phyloP scores from a whole-genome alignment of 2,888 invertebrate genomes.

The Lapara coniferarum region DNA sequence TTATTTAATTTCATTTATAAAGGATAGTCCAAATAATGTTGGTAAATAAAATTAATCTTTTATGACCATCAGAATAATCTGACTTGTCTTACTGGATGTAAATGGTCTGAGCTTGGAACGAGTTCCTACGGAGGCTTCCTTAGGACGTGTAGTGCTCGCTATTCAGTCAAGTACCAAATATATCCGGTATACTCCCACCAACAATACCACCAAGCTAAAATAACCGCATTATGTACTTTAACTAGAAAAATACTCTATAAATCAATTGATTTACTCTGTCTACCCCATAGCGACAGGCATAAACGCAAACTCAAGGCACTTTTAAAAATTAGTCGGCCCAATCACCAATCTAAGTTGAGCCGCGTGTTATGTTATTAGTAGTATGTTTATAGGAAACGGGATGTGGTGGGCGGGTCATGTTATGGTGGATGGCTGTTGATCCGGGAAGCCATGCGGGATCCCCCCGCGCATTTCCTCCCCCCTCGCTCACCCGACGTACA shows the following conservation, averaged over 20 bases:
- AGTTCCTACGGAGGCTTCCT: too few relatives aligned
- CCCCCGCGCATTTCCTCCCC: constrained; percentile 5
- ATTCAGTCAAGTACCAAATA: too few relatives aligned
- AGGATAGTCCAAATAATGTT: too few relatives aligned
- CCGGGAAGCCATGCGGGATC: constrained; percentile 17
- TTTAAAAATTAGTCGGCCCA: constrained; percentile 20
- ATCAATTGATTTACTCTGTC: constrained; percentile 20
- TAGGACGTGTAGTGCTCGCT: too few relatives aligned
- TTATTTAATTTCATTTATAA: too few relatives aligned
- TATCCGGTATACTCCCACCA: not conserved
- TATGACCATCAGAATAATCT: too few relatives aligned
- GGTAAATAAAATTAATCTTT: too few relatives aligned
- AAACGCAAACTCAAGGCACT: constrained; percentile 18
- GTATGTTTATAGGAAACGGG: constrained; percentile 5
- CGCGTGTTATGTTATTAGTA: constrained; percentile 14
- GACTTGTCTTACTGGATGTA: too few relatives aligned
- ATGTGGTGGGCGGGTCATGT: constrained; percentile 20
- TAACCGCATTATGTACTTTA: not conserved
- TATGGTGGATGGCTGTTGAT: constrained; percentile 13
- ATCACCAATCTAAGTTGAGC: constrained; percentile 10
- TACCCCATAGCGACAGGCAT: constrained; percentile 16
- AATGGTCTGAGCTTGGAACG: too few relatives aligned
- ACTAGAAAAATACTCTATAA: constrained; percentile 11
- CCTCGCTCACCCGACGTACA: constrained; percentile 7
- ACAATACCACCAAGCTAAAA: not conserved